phyloP scores from a whole-genome alignment of 2,113 vertebrate species.

The Xyrauchen texanus region DNA sequence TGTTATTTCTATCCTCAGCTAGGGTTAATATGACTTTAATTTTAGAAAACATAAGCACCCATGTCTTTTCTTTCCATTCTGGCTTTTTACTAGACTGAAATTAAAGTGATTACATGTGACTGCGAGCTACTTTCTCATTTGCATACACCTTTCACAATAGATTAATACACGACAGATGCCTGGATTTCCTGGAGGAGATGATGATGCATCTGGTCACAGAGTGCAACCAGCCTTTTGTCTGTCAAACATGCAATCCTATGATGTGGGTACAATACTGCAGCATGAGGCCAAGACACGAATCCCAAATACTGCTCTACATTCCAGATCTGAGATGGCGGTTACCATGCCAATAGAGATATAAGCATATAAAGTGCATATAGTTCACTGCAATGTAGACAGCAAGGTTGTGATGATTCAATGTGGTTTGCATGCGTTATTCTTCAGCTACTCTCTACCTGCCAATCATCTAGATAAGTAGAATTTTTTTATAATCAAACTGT shows the following conservation, averaged over 20 bases:
- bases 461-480: no score
- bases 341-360: slow-evolving; percentile 42
- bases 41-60: background rate
- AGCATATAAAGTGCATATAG: slow-evolving; percentile 7
- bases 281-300: background rate
- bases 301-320: background rate
- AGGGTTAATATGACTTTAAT: background rate
- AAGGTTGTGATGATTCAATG: slow-evolving; percentile 9
- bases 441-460: background rate
- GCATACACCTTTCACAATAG: background rate
- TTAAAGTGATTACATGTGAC: background rate
- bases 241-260: slow-evolving; percentile 22
- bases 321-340: slow-evolving; percentile 33
- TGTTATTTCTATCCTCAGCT: background rate
- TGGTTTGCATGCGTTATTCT: background rate
- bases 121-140: slow-evolving; percentile 1
- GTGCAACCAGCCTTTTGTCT: background rate
- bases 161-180: background rate
- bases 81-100: background rate
- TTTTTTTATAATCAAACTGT: no score
- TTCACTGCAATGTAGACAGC: background rate
- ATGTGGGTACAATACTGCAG: slow-evolving; percentile 24
- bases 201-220: slow-evolving; percentile 25
- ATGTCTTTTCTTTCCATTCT: background rate
- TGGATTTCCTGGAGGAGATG: slow-evolving; percentile 7